Percentiles rank a stretch among this genome's conserved stretches.
Evolutionary conservation across 2,888 invertebrate species (phyloP).

Genomic region (Idaea aversata): DNA sequence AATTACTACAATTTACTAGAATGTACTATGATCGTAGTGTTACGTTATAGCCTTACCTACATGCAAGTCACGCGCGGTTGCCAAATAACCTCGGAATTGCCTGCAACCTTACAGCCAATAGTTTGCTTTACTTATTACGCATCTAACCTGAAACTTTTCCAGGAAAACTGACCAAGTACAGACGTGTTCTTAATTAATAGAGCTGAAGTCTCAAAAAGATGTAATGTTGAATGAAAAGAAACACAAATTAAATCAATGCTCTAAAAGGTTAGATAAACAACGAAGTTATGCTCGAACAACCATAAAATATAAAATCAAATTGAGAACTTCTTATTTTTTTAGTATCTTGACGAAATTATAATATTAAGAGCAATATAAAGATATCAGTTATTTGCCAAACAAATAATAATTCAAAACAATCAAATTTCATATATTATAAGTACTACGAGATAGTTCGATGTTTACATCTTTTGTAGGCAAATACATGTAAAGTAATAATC

Average conservation of each 20-base stretch:
- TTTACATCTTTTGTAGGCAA: no score
- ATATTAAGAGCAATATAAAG: no score
- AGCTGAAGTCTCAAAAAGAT: constrained; percentile 5
- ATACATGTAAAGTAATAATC: background rate
- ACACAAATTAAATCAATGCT: background rate
- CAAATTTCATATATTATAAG: no score
- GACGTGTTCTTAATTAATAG: background rate
- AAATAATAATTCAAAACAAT: no score
- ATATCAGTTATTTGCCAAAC: no score
- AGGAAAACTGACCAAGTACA: background rate
- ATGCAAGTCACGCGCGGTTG: constrained; percentile 39
- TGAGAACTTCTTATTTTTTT: no score
- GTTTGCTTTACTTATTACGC: constrained; percentile 13
- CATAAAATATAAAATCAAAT: no score
- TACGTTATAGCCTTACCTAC: constrained; percentile 24
- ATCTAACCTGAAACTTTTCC: background rate
- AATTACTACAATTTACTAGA: constrained; percentile 47
- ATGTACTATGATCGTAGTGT: background rate
- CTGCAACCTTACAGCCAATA: constrained; percentile 15
- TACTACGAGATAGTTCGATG: no score
- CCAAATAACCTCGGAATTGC: constrained; percentile 13
- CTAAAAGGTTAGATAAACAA: constrained; percentile 3
- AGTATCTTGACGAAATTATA: no score
- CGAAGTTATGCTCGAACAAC: constrained; percentile 6
- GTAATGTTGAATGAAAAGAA: background rate